These are phyloP conservation scores for Gymnoscopelus microlampas DNA, from an alignment of 2,797 vertebrate genomes.

Conservation along the genomic window DNA sequence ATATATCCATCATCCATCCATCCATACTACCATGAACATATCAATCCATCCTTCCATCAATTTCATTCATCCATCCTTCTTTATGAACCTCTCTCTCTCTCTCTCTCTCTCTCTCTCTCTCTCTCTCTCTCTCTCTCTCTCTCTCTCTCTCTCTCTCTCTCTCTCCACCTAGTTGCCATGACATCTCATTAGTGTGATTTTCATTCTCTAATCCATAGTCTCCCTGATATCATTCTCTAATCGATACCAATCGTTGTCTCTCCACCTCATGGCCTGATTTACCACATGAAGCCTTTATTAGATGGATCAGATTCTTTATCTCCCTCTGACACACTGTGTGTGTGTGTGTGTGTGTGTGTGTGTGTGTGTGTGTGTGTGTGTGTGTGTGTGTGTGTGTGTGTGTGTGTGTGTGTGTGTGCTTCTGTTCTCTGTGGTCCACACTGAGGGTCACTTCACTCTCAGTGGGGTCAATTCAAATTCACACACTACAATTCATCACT, in stretches of 20 bases:
- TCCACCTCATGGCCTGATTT: constrained; percentile 15
- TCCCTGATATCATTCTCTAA: constrained; percentile 36
- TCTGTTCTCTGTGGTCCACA: too few relatives aligned
- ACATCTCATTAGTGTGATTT: neutral
- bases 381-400: too few relatives aligned
- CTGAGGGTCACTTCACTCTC: too few relatives aligned
- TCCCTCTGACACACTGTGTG: constrained; percentile 29
- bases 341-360: too few relatives aligned
- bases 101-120: neutral
- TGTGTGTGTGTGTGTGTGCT: too few relatives aligned
- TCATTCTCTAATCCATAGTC: neutral
- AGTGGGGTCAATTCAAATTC: too few relatives aligned
- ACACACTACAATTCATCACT: too few relatives aligned
- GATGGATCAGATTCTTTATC: constrained; percentile 49
- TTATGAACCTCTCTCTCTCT: neutral
- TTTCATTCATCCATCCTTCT: neutral
- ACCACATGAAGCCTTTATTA: constrained; percentile 40
- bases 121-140: neutral
- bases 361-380: too few relatives aligned
- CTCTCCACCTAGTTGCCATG: neutral
- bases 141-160: neutral
- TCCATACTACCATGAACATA: constrained; percentile 4
- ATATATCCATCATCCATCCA: too few relatives aligned
- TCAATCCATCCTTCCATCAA: neutral
- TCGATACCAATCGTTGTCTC: constrained; percentile 39